Evolutionary conservation across 2,797 vertebrate species (phyloP).

Genomic region (Pipistrellus pygmaeus): DNA sequence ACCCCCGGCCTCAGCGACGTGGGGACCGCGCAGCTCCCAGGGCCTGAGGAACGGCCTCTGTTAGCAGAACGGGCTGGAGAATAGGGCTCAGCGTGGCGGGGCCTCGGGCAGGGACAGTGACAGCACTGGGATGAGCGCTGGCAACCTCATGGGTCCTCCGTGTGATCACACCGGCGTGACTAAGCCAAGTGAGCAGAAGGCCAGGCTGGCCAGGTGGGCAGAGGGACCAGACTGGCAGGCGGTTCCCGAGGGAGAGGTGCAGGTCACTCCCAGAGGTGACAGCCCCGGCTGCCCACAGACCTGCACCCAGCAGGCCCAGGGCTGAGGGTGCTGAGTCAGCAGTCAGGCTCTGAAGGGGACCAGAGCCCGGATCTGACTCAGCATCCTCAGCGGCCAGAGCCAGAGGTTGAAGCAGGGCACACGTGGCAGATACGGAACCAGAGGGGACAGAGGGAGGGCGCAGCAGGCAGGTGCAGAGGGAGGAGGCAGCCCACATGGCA

Average conservation of each 20-base stretch:
- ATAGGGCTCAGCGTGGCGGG: not conserved
- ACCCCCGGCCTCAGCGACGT: not conserved
- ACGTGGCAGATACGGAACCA: not conserved
- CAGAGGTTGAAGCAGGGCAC: not conserved
- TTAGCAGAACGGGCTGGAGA: not conserved
- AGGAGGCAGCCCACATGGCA: not conserved
- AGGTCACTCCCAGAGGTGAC: not conserved
- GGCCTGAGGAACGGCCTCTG: not conserved
- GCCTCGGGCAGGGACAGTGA: not conserved
- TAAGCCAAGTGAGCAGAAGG: not conserved
- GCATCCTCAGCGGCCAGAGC: not conserved
- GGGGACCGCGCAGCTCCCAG: not conserved
- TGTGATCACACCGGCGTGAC: not conserved
- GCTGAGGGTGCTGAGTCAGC: conserved; percentile 2
- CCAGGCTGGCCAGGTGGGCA: too few species aligned
- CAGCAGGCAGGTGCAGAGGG: not conserved
- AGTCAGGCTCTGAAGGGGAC: not conserved
- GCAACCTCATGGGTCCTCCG: not conserved
- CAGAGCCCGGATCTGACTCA: conserved; percentile 56
- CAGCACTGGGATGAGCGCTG: fast-evolving
- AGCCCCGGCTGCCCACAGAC: not conserved
- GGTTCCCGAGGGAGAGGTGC: not conserved
- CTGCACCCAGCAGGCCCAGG: not conserved
- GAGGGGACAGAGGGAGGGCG: not conserved
- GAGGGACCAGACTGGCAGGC: not conserved